phyloP scores from a whole-genome alignment of 1,140 invertebrate species.

The Apis mellifera region DNA sequence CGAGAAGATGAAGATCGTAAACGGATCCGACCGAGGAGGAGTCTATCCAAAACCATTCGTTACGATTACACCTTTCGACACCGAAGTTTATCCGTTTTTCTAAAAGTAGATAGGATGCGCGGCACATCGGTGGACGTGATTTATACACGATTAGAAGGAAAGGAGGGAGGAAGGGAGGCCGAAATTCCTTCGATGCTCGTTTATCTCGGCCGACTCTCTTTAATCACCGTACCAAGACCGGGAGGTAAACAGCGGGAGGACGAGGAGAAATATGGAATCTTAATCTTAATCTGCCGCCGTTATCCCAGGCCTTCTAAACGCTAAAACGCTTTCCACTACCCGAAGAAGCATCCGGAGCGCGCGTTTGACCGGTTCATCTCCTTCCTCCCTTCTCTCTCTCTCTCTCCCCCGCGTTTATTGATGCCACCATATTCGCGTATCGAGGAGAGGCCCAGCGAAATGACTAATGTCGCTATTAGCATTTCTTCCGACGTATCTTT shows the following conservation, averaged over 20 bases:
- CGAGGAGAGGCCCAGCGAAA: constrained; percentile 68
- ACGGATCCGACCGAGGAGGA: too few relatives aligned
- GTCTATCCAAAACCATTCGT: constrained; percentile 42
- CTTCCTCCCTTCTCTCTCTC: constrained; percentile 46
- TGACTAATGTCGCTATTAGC: constrained; percentile 79
- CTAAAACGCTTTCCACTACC: constrained; percentile 65
- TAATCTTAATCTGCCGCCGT: constrained; percentile 70
- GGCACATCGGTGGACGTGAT: constrained; percentile 17
- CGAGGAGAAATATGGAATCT: constrained; percentile 45
- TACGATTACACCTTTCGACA: constrained; percentile 27
- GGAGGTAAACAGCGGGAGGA: neutral
- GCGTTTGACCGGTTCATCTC: constrained; percentile 63
- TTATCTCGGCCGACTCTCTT: constrained; percentile 54
- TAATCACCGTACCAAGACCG: constrained; percentile 39
- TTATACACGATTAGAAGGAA: constrained; percentile 35
- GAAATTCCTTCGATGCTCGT: constrained; percentile 59
- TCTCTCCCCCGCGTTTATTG: constrained; percentile 64
- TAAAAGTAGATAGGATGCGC: constrained; percentile 16
- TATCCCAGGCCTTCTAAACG: constrained; percentile 68
- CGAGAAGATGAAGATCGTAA: constrained; percentile 7
- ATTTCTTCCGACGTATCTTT: constrained; percentile 63
- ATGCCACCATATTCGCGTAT: constrained; percentile 78
- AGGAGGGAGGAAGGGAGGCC: neutral
- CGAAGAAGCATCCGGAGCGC: constrained; percentile 20
- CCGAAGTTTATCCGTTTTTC: neutral